A percentile compares a stretch with the other conserved stretches of the same genome.
Conservation (phyloP, 1,140 invertebrate genomes). For the Brachystomella parvula region DNA sequence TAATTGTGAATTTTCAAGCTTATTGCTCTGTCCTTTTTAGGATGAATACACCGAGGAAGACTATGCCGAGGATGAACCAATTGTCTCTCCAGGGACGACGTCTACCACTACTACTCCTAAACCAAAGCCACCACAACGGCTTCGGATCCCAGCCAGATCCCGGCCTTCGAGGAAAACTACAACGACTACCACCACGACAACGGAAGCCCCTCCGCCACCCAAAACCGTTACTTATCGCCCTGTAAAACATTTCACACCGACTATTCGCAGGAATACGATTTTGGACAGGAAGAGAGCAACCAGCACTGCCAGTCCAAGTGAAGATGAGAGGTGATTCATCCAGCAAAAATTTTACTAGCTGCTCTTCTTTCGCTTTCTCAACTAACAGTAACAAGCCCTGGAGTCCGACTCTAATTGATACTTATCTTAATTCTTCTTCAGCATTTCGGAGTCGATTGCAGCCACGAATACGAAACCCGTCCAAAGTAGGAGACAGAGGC, state of each 20-base stretch:
- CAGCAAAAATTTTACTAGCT: background rate
- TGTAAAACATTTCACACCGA: slow-evolving; percentile 21
- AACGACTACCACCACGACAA: slow-evolving; percentile 43
- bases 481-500: slow-evolving; percentile 16
- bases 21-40: background rate
- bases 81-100: background rate
- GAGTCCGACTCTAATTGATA: background rate
- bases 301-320: slow-evolving; percentile 23
- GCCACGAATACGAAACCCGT: slow-evolving; percentile 4
- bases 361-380: background rate
- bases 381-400: background rate
- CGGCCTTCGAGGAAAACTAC: slow-evolving; percentile 8
- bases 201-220: slow-evolving; percentile 19
- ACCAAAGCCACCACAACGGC: background rate
- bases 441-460: slow-evolving; percentile 2
- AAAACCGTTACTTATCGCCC: slow-evolving; percentile 32
- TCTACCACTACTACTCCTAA: background rate
- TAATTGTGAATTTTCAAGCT: slow-evolving; percentile 4
- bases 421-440: background rate
- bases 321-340: slow-evolving; percentile 24
- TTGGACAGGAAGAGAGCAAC: slow-evolving; percentile 28
- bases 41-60: slow-evolving; percentile 22
- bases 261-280: slow-evolving; percentile 40
- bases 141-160: background rate
- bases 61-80: slow-evolving; percentile 23